These are phyloP conservation scores for Onthophagus sagittarius DNA, from an alignment of 2,888 invertebrate genomes.

Conservation along the genomic window DNA sequence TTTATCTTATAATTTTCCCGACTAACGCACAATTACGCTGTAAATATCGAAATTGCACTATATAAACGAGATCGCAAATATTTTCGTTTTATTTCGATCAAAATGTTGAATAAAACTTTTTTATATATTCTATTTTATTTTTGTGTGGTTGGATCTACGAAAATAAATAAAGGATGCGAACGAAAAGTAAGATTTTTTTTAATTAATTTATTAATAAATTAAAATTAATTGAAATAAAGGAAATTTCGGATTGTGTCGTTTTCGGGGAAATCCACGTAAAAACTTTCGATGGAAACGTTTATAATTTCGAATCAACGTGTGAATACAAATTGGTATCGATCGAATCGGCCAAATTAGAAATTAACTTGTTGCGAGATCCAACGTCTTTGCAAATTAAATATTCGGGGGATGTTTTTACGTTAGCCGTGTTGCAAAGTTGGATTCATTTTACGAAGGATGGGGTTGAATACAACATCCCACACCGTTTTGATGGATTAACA, in stretches of 20 bases:
- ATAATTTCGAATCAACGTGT: background rate
- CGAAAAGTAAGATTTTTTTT: no score
- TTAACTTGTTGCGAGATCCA: background rate
- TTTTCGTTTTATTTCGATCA: no score
- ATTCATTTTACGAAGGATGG: background rate
- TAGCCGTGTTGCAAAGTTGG: background rate
- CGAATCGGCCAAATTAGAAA: background rate
- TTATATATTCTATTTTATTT: no score
- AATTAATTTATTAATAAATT: no score
- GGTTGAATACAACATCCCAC: background rate
- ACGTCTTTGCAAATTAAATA: constrained; percentile 1
- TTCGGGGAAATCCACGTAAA: background rate
- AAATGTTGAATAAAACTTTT: no score
- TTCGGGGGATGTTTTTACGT: background rate
- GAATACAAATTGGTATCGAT: background rate
- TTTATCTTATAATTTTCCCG: no score
- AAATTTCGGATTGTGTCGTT: background rate
- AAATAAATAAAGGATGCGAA: no score
- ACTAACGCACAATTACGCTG: no score
- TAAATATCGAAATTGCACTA: no score
- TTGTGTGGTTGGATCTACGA: no score
- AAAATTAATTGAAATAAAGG: no score
- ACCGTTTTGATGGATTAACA: background rate
- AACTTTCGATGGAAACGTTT: constrained; percentile 6
- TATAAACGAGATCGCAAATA: no score